Evolutionary conservation across 2,113 vertebrate genomes (phyloP), one percentile per base, ranked within the genome.

Genomic region (Cichladusa arquata): DNA sequence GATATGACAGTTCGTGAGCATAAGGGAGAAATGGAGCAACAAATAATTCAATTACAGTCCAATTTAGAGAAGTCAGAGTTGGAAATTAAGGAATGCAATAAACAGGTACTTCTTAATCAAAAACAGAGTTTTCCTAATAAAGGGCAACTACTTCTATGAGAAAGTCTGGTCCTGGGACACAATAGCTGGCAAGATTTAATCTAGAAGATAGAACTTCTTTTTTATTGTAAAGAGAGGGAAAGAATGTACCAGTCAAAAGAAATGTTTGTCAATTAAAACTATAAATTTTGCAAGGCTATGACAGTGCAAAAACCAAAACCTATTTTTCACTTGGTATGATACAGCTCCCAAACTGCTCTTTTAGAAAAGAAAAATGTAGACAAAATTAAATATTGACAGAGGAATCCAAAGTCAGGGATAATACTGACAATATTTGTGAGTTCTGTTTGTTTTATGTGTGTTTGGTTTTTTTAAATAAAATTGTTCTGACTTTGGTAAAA

Each of bases 1-100:
- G 99, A 99, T 76, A 98, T 98, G 97, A 98, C 97, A 88, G 98
- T 99, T 97, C 97, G 90, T 71, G 98, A 99, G n/a, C 98, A 98
- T 74, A 99, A 97, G 85, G 98, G 97, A 97, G 98, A 99, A 97
- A 98, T 99, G 98, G 98, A 99, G 88, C 98, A 97, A 96, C 98
- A 98, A 97, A 98, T 99, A 94, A 98, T 98, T 97, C 96, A 92
- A 92, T 97, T 99, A 92, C 97, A 99, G 94, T 98, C 97, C 79
- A 97, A 90, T 66, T 97, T 99, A 92, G 98, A 98, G 92, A 98
- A 98, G 95, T 98, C 97, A 58, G 98, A 98, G 86, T 81, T 97
- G 26, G 98, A 99, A 97, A 97, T 98, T 92, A 97, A 96, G 54
- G 98, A 98, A 81, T 97, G 95, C 94, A 97, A 98, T 85, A 97